A percentile compares a stretch with the other conserved stretches of the same genome.
These are phyloP conservation scores for Lagodon rhomboides DNA, from an alignment of 2,797 vertebrate species.

Conservation along the genomic window DNA sequence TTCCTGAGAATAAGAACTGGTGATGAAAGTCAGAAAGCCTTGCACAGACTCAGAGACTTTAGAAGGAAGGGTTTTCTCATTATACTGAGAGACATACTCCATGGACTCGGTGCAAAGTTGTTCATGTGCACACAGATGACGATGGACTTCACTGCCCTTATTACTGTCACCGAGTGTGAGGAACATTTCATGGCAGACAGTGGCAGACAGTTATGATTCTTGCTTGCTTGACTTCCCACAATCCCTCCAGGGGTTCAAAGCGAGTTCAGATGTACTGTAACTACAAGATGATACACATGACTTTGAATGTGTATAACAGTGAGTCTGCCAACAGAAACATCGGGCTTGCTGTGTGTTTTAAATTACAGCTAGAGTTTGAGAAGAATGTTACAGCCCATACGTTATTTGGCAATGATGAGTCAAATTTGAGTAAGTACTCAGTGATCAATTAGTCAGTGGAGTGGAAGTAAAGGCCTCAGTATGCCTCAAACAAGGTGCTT, in stretches of 20 bases:
- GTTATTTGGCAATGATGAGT: slow-evolving; percentile 11
- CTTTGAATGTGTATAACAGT: neutral
- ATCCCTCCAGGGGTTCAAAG: neutral
- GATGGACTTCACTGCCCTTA: neutral
- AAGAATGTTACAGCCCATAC: neutral
- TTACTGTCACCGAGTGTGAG: neutral
- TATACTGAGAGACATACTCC: neutral
- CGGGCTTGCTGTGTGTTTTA: neutral
- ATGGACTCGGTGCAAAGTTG: neutral
- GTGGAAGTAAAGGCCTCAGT: slow-evolving; percentile 6
- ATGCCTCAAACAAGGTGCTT: neutral
- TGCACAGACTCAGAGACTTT: neutral
- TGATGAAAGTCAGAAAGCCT: neutral
- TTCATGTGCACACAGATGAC: neutral
- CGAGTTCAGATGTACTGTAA: neutral
- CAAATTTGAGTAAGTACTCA: slow-evolving; percentile 27
- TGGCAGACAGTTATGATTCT: neutral
- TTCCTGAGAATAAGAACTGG: neutral
- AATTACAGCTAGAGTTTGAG: neutral
- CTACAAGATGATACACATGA: neutral
- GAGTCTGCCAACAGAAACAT: neutral
- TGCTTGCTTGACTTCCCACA: neutral
- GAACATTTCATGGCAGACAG: neutral
- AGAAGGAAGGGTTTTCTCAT: neutral
- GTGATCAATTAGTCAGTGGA: slow-evolving; percentile 13